A percentile compares a stretch with the other conserved stretches of the same genome.
Evolutionary conservation across 1,140 invertebrate species (phyloP).

Genomic region (Euura lappo): DNA sequence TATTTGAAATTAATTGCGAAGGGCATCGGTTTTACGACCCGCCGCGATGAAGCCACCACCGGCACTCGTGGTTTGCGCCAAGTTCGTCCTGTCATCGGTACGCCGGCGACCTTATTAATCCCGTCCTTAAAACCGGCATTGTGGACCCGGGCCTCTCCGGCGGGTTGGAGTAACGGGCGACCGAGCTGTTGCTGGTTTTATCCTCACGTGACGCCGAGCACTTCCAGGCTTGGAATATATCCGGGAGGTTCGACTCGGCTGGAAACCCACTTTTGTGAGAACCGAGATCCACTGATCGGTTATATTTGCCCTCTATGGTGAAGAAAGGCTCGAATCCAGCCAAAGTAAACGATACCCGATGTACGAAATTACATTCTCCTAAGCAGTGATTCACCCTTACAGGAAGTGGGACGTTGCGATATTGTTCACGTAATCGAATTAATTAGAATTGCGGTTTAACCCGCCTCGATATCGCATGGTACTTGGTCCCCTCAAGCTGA

Average conservation of each 20-base stretch:
- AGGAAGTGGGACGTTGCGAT: neutral
- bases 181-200: neutral
- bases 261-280: too few species aligned
- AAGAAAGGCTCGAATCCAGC: too few species aligned
- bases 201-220: neutral
- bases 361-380: too few species aligned
- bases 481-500: too few species aligned
- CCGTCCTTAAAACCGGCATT: neutral
- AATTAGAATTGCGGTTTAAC: neutral
- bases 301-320: too few species aligned
- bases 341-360: too few species aligned
- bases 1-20: neutral
- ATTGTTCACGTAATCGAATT: conserved; percentile 3
- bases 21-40: neutral
- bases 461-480: neutral
- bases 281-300: too few species aligned
- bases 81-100: neutral
- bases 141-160: too few species aligned
- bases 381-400: too few species aligned
- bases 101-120: neutral
- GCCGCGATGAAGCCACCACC: neutral
- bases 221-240: too few species aligned
- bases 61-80: too few species aligned
- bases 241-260: too few species aligned
- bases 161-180: neutral